phyloP scores from a whole-genome alignment of 2,888 invertebrate species.

The Molanna angustata region DNA sequence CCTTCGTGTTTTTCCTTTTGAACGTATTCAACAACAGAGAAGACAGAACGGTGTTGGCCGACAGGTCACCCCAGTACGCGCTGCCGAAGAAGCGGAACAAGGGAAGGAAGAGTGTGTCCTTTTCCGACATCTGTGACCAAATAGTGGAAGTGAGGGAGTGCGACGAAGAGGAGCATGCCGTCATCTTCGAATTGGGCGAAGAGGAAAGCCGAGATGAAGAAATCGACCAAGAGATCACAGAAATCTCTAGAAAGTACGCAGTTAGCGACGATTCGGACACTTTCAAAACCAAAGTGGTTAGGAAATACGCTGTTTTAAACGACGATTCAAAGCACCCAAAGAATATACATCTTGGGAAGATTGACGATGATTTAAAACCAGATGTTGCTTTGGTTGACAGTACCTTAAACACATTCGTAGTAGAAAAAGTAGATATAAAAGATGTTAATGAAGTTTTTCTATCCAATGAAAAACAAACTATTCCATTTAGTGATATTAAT shows the following conservation, averaged over 20 bases:
- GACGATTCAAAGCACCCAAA: too few species aligned
- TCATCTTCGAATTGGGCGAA: constrained; percentile 8
- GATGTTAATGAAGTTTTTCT: too few species aligned
- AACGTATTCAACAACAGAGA: constrained; percentile 2
- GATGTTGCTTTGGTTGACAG: too few species aligned
- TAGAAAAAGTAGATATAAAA: too few species aligned
- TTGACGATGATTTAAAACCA: too few species aligned
- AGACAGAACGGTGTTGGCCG: background rate
- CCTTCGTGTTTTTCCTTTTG: constrained; percentile 5
- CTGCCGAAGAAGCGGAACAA: constrained; percentile 16
- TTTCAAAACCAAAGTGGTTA: too few species aligned
- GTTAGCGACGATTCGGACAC: background rate
- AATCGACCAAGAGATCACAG: background rate
- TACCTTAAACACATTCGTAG: too few species aligned
- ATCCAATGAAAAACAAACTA: too few species aligned
- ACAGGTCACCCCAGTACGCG: constrained; percentile 5
- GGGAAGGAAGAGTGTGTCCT: constrained; percentile 26
- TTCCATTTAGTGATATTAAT: too few species aligned
- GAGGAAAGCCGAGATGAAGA: constrained; percentile 17
- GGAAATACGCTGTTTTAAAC: too few species aligned
- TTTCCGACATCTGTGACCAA: constrained; percentile 22
- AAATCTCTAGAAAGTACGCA: background rate
- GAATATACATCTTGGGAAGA: too few species aligned
- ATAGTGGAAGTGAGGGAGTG: constrained; percentile 13
- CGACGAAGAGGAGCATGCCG: constrained; percentile 7